Conservation (phyloP, 2,113 vertebrate genomes). For the Columba livia region DNA sequence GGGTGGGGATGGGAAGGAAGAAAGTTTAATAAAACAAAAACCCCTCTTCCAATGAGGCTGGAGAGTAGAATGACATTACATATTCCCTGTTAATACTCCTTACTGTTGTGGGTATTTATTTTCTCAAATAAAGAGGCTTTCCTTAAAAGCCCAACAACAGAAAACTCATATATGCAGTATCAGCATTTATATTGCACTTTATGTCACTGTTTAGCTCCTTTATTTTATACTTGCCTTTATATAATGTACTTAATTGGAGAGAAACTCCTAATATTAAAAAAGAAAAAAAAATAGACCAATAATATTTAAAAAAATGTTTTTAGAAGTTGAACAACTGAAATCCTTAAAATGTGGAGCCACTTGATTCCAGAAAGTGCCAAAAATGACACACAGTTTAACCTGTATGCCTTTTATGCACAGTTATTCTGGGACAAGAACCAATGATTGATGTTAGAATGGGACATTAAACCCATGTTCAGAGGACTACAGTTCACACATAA, state of each 20-base stretch:
- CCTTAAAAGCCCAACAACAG: neutral
- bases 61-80: neutral
- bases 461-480: neutral
- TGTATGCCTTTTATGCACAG: neutral
- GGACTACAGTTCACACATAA: neutral
- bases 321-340: neutral
- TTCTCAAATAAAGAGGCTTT: neutral
- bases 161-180: neutral
- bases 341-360: neutral
- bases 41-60: neutral
- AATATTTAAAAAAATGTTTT: neutral
- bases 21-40: neutral
- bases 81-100: neutral
- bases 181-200: neutral
- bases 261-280: neutral
- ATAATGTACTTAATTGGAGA: neutral
- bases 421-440: neutral
- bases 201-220: neutral
- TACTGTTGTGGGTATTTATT: neutral
- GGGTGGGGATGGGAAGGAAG: neutral
- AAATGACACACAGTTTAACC: neutral
- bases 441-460: neutral
- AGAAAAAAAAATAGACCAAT: neutral
- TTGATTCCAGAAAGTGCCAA: neutral
- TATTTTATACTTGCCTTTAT: neutral